Base-by-base conservation (phyloP, 2,113 vertebrate species). In the Spheniscus mendiculus region DNA sequence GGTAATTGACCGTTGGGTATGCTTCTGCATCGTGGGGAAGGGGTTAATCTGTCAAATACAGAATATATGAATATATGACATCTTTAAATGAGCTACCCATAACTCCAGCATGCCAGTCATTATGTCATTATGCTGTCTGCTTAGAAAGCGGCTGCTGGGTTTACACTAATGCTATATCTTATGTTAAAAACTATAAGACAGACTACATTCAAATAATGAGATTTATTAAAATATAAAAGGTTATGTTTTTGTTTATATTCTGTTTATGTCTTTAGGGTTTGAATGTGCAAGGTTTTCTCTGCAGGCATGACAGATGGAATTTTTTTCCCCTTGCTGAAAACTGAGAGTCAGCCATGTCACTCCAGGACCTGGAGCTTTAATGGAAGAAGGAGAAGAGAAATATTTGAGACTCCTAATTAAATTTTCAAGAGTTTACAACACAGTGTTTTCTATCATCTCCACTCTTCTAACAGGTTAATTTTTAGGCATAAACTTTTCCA, bases 81-180 rank as follows among this genome's bases (percentile, higher is more conserved):
- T 84, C 90, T 86, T 81, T 61, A 83, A 86, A 81, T 84, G 77
- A 96, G 79, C 89, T 89, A 89, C 89, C 63, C 72, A 9, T 36
- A 92, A 92, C 91, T 87, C 91, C 77, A 86, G 50, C 47, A 30
- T 73, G 50, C 38, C 83, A 84, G 69, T 93, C 89, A 90, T 95
- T 95, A 83, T 95, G 69, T 93, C 89, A 90, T 95, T 95, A 83
- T 95, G 83, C 91, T 87, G 56, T 74, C 73, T 91, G 70, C 73
- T 91, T 79, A 82, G 70, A 93, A 93, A 62, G 90, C 95, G 95
- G 56, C 69, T 93, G 61, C 84, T 90, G 61, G 62, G 40, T 80
- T 87, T 96, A 76, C 53, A 61, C 45, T 93, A 69, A 42, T 85
- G 61, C 58, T 83, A 0, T 62, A 44, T 82, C 59, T 90, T 40